Base-by-base conservation (phyloP, 1,140 invertebrate genomes). In the Atopsyche davidsoni region DNA sequence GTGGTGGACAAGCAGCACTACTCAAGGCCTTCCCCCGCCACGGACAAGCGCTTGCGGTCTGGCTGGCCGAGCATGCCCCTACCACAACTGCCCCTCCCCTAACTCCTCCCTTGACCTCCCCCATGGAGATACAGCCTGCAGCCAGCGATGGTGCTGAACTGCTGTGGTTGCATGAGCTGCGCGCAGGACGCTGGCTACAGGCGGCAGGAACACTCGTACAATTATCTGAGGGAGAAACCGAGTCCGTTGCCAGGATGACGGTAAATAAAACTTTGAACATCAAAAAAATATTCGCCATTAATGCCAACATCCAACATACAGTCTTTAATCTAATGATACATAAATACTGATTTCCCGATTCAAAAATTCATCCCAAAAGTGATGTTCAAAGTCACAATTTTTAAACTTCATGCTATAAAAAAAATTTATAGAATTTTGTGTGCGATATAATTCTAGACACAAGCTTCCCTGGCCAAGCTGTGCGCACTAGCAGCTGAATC, bases 401-500 rank as follows among this genome's bases (percentile, higher is more conserved):
- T n/a, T n/a, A n/a, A n/a, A n/a, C n/a, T n/a, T n/a, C n/a, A n/a
- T n/a, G n/a, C n/a, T n/a, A 28, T 28, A 28, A 28, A 7, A n/a
- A 28, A n/a, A 28, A 17, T 36, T 7, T 36, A 10, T 7, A 36
- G 22, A 14, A 46, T 40, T 51, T 23, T 44, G 17, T 2, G 13
- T 25, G 7, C 28, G 28, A 17, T 53, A 59, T 57, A 54, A 51
- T 66, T 67, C 17, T 63, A 81, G 76, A 82, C 82, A 0, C 78
- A 84, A 69, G 69, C 86, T 1, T 86, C 85, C 6, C 64, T 89
- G 6, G 73, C 81, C 4, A 89, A 89, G 68, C 64, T 89, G 46
- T 70, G 68, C 55, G 54, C 64, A 2, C 40, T 62, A 19, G 67
- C 63, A 3, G 52, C 61, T 2, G 67, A 68, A 7, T 59, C 57